phyloP scores from a whole-genome alignment of 1,140 invertebrate species.

The Drosophila orosa region DNA sequence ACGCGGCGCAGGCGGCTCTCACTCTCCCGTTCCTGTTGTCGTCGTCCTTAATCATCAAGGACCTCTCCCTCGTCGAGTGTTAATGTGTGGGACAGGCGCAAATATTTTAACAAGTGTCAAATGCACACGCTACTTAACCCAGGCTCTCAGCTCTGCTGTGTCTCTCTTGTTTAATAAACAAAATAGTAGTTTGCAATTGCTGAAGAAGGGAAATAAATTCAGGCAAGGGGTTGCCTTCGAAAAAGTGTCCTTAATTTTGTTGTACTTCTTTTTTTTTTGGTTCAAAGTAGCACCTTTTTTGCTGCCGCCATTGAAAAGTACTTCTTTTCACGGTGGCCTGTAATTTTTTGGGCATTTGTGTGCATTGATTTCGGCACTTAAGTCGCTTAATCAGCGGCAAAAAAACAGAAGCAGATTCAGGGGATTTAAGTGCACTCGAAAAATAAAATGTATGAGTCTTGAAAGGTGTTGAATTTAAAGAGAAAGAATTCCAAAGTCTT shows the following conservation, averaged over 20 bases:
- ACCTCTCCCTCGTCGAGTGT: constrained; percentile 41
- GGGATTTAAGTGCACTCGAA: constrained; percentile 47
- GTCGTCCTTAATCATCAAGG: constrained; percentile 39
- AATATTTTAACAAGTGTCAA: constrained; percentile 84
- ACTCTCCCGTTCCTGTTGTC: constrained; percentile 27
- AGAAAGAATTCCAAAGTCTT: background rate
- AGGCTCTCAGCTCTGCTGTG: constrained; percentile 9
- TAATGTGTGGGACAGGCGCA: constrained; percentile 64
- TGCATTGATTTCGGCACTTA: constrained; percentile 84
- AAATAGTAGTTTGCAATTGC: constrained; percentile 59
- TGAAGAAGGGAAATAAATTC: background rate
- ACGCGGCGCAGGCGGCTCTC: constrained; percentile 54
- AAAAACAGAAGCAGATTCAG: constrained; percentile 15
- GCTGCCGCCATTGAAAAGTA: background rate
- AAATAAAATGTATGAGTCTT: background rate
- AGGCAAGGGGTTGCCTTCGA: background rate
- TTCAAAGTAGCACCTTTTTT: background rate
- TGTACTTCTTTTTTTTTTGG: background rate
- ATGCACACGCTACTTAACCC: constrained; percentile 83
- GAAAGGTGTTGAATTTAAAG: background rate
- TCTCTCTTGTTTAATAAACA: constrained; percentile 75
- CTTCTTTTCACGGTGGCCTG: constrained; percentile 49
- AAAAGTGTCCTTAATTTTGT: background rate
- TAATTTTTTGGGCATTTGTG: constrained; percentile 84
- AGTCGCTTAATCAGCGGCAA: constrained; percentile 72